These are phyloP conservation scores for Serinus canaria DNA, from an alignment of 2,113 vertebrate genomes.

Conservation along the genomic window DNA sequence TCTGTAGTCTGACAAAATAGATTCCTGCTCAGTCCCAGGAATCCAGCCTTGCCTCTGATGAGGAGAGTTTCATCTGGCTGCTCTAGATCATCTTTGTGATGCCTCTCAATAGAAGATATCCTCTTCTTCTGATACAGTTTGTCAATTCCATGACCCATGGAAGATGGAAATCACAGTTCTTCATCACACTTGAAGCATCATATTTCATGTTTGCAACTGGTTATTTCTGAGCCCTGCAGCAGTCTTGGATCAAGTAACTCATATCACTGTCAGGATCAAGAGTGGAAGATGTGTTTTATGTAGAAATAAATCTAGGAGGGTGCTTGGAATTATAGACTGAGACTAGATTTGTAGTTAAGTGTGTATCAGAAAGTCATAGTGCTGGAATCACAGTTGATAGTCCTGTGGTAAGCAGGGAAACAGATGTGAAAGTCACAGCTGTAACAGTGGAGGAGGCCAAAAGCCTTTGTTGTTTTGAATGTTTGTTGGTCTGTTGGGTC, in stretches of 20 bases:
- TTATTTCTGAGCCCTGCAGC: not conserved
- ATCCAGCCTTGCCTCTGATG: not conserved
- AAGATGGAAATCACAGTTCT: not conserved
- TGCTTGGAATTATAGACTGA: not conserved
- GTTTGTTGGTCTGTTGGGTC: too few relatives aligned
- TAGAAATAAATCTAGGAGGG: not conserved
- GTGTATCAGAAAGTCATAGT: not conserved
- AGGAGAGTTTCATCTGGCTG: not conserved
- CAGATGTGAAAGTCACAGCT: not conserved
- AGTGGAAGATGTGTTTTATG: not conserved
- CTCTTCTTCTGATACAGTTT: not conserved
- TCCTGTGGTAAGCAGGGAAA: not conserved
- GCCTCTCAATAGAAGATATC: not conserved
- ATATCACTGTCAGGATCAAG: not conserved
- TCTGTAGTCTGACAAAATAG: constrained; percentile 21
- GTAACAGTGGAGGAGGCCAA: not conserved
- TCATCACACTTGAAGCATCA: not conserved
- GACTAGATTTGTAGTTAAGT: not conserved
- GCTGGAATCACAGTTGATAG: not conserved
- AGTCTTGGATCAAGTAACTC: not conserved
- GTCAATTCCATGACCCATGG: not conserved
- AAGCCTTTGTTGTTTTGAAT: not conserved
- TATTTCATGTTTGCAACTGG: not conserved
- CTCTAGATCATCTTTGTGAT: not conserved
- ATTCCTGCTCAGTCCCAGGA: not conserved